A percentile compares a stretch with the other conserved stretches of the same genome.
phyloP scores from a whole-genome alignment of 1,140 invertebrate species.

The Frieseomelitta varia region DNA sequence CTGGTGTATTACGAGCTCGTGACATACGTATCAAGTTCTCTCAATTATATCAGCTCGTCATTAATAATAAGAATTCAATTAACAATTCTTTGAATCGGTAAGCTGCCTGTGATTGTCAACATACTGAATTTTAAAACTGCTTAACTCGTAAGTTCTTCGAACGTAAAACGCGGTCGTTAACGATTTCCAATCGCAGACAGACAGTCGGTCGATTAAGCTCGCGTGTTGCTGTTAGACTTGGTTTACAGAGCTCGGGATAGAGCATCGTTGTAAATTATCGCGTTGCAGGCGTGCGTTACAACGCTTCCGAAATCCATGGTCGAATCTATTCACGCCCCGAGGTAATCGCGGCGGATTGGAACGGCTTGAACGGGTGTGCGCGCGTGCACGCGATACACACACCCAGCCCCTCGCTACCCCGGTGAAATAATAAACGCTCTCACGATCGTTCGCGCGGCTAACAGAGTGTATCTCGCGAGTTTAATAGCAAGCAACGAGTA shows the following conservation, averaged over 20 bases:
- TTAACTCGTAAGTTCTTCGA: not conserved
- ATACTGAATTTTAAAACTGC: not conserved
- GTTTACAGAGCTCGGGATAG: not conserved
- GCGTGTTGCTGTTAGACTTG: not conserved
- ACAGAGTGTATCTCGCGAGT: conserved; percentile 57
- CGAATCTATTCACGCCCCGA: conserved; percentile 18
- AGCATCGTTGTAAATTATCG: conserved; percentile 7
- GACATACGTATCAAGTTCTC: conserved; percentile 9
- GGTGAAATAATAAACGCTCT: conserved; percentile 60
- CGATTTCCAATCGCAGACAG: not conserved
- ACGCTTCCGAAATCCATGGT: conserved; percentile 9
- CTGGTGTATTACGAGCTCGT: not conserved
- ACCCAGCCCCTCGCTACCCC: not conserved
- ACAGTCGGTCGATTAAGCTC: not conserved
- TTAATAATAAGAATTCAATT: conserved; percentile 35
- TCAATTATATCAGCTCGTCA: conserved; percentile 32
- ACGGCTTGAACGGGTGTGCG: not conserved
- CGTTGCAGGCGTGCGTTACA: not conserved
- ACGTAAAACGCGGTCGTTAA: not conserved
- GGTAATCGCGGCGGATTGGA: conserved; percentile 35
- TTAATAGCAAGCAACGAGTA: conserved; percentile 48
- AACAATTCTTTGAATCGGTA: not conserved
- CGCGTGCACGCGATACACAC: conserved; percentile 48
- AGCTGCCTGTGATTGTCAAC: not conserved
- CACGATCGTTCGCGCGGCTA: conserved; percentile 44